phyloP scores from a whole-genome alignment of 2,888 invertebrate species.

The Lasioglossum leucozonium region DNA sequence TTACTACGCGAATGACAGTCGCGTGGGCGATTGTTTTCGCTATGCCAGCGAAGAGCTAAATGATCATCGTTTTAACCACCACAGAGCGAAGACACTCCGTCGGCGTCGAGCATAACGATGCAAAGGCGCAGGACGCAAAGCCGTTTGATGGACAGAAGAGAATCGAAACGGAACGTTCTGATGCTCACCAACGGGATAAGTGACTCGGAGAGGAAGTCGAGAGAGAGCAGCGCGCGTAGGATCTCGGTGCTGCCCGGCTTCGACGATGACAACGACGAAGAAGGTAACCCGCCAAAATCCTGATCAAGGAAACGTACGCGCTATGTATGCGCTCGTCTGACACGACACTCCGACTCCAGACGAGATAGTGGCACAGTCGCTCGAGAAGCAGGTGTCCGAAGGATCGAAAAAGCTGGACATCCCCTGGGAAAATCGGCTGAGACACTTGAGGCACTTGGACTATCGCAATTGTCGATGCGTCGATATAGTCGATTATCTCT shows the following conservation, averaged over 20 bases:
- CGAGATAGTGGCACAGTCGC: accelerated
- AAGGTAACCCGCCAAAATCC: not conserved
- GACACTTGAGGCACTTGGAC: conserved; percentile 64
- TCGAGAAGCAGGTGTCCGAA: accelerated
- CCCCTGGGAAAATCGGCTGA: not conserved
- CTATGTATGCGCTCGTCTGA: too few relatives aligned
- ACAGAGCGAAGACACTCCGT: accelerated
- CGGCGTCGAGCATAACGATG: accelerated
- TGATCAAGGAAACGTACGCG: not conserved
- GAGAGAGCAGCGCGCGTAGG: not conserved
- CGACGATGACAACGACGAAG: not conserved
- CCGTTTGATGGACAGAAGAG: not conserved
- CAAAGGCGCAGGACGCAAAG: not conserved
- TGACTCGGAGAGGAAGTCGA: not conserved
- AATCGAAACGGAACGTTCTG: conserved; percentile 6
- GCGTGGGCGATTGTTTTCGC: too few relatives aligned
- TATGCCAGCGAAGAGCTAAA: not conserved
- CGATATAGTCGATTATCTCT: conserved; percentile 61
- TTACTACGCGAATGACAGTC: too few relatives aligned
- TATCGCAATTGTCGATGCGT: conserved; percentile 74
- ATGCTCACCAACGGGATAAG: not conserved
- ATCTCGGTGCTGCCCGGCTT: conserved; percentile 46
- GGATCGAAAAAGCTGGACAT: not conserved
- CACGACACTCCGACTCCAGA: not conserved
- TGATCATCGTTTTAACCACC: not conserved